Evolutionary conservation across 2,113 vertebrate genomes (phyloP).

Genomic region (Chionodraco myersi): DNA sequence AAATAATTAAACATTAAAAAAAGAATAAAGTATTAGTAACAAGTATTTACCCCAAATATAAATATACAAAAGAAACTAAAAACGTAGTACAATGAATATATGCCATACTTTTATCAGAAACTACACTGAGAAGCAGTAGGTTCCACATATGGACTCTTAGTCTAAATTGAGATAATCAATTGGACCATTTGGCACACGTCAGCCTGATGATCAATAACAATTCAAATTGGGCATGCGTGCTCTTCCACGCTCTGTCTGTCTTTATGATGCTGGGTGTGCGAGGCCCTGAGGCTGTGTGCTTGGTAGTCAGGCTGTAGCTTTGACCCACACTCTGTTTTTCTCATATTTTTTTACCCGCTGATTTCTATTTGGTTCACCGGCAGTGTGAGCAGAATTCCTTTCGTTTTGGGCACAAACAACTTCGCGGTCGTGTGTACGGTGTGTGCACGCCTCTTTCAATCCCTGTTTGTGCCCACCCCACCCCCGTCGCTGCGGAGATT

Average conservation of each 20-base stretch:
- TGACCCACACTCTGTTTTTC: conserved; percentile 3
- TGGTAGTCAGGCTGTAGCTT: conserved; percentile 33
- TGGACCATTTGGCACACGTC: conserved; percentile 67
- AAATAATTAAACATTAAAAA: too few species aligned
- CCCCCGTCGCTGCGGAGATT: conserved; percentile 81
- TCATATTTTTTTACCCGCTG: conserved; percentile 44
- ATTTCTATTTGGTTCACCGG: conserved; percentile 49
- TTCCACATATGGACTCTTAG: conserved; percentile 21
- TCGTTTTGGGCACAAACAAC: conserved; percentile 2
- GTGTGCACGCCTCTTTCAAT: conserved; percentile 67
- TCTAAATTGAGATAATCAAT: conserved; percentile 49
- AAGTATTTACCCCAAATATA: too few species aligned
- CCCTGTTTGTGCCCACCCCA: conserved; percentile 78
- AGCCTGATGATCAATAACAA: conserved; percentile 66
- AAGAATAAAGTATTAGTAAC: too few species aligned
- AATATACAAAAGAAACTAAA: too few species aligned
- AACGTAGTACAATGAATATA: too few species aligned
- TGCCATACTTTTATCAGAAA: neutral
- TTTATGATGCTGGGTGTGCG: conserved; percentile 32
- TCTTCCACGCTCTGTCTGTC: neutral
- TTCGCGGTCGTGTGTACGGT: conserved; percentile 10
- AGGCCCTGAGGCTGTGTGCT: conserved; percentile 38
- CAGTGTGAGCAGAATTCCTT: conserved; percentile 49
- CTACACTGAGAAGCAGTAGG: conserved; percentile 22
- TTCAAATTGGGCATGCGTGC: conserved; percentile 58